Evolutionary conservation across 2,888 invertebrate genomes (phyloP), one percentile per base, ranked within the genome.

Genomic region (Lasioglossum vierecki): DNA sequence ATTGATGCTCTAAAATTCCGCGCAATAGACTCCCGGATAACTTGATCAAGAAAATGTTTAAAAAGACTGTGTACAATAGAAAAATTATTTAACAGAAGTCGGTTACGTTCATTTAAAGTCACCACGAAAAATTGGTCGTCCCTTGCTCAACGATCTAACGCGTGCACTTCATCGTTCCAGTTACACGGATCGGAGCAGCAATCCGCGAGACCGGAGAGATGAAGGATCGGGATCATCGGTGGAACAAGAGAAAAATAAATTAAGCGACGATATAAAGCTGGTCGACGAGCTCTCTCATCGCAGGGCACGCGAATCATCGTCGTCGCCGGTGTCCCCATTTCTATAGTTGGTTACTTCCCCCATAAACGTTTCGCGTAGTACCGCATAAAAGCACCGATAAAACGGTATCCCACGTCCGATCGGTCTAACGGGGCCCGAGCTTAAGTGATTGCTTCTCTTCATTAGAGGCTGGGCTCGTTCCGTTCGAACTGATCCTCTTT

Each of bases 391-490:
- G 86, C 82, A 70, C 72, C 73, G 80, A 87, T 89, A 88, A 89
- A 89, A 89, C 72, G 84, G 79, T 79, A 82, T 78, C 86, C 84
- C 83, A 75, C 79, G 80, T 82, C 81, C 77, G 86, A 87, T 85
- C 82, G 76, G 86, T 89, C 80, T 83, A 89, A 89, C 84, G 76
- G 80, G 57, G n/a, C n/a, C 57, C 44, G 75, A 60, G 90, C 90
- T 92, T 94, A 94, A 94, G 94, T 94, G 93, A 94, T 94, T 94
- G 94, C 92, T 94, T 94, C 94, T 94, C 93, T 93, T 94, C 94
- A 93, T 94, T 94, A 94, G 91, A 90, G 88, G 83, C 88, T 79
- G 77, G 63, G 76, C 86, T 84, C 85, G 89, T 86, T 84, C 85
- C 88, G 83, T 88, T 89, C 78, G 39, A 72, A 68, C 60, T 75